Base-by-base conservation (phyloP, 2,113 vertebrate species). In the Pedetes capensis region DNA sequence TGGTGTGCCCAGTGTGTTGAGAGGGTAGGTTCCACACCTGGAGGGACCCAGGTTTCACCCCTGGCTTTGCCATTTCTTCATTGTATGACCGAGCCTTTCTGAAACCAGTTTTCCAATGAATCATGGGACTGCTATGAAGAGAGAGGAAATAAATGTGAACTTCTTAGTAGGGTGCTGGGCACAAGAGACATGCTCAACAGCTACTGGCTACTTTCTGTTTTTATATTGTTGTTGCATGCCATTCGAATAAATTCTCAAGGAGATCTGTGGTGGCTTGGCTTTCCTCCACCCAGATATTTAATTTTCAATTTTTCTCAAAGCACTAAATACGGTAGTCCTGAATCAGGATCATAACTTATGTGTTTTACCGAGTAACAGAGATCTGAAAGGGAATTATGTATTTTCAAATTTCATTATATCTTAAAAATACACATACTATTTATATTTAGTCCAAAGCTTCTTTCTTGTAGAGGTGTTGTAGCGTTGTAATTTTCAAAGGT, bases 401-500 rank as follows among this genome's bases (percentile, higher is more conserved):
- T 63, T 75, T 89, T 27, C 27, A 72, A 13, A 6, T 1, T 93
- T 89, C 61, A 68, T 87, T 86, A 96, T 69, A 69, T 94, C 93
- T 94, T 27, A 75, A 89, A n/a, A 94, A 95, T 8, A 96, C 59
- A 97, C 75, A 71, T 91, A 98, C 96, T 98, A 99, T 99, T 97
- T 91, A 63, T 96, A 78, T 96, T 84, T 59, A 92, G 79, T 85
- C 85, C 88, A 84, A 90, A 81, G 34, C 95, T 97, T 68, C 29
- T 93, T 97, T 98, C 98, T 87, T 97, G 59, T 55, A 98, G 83
- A 78, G 97, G 97, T 92, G 63, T 97, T 55, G 85, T 6, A 17
- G 97, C 96, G 80, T 76, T 93, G 47, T 97, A 97, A 23, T 97
- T 98, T 68, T 98, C 98, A 96, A 99, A 99, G 66, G 95, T 98